Evolutionary conservation across 1,140 invertebrate genomes (phyloP).

Genomic region (Aphaenogaster floridana): DNA sequence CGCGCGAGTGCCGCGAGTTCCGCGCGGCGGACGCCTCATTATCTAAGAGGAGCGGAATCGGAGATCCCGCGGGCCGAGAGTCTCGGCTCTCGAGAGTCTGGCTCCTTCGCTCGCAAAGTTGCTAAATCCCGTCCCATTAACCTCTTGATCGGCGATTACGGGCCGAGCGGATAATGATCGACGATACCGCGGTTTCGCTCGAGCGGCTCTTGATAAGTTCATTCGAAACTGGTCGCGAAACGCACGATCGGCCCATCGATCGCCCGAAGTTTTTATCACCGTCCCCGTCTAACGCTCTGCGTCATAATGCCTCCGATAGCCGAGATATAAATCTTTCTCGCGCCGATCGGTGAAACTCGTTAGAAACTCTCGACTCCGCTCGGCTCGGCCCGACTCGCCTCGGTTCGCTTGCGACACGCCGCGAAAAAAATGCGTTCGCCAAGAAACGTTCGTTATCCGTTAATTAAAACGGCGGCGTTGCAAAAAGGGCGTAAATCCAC

Average conservation of each 20-base stretch:
- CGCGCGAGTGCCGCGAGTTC: not conserved
- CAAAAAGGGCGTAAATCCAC: not conserved
- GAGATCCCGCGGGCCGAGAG: not conserved
- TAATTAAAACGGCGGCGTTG: constrained; percentile 16
- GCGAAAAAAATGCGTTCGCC: constrained; percentile 44
- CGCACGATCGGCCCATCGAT: constrained; percentile 61
- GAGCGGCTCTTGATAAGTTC: constrained; percentile 76
- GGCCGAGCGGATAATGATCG: constrained; percentile 74
- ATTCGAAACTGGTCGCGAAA: constrained; percentile 69
- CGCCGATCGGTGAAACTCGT: constrained; percentile 66
- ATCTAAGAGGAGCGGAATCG: not conserved
- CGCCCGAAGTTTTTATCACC: constrained; percentile 25
- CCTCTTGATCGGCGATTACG: constrained; percentile 73
- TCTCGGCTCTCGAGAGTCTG: not conserved
- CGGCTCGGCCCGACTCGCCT: constrained; percentile 42
- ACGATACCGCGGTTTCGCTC: constrained; percentile 70
- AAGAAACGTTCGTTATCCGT: constrained; percentile 26
- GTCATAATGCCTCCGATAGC: constrained; percentile 40
- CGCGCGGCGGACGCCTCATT: not conserved
- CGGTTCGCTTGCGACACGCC: constrained; percentile 35
- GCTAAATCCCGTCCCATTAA: constrained; percentile 73
- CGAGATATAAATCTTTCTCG: constrained; percentile 65
- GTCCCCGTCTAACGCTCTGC: not conserved
- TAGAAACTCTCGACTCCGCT: constrained; percentile 55
- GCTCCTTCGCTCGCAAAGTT: constrained; percentile 42